Conservation (phyloP, 2,113 vertebrate genomes). For the Nesogale talazaci region DNA sequence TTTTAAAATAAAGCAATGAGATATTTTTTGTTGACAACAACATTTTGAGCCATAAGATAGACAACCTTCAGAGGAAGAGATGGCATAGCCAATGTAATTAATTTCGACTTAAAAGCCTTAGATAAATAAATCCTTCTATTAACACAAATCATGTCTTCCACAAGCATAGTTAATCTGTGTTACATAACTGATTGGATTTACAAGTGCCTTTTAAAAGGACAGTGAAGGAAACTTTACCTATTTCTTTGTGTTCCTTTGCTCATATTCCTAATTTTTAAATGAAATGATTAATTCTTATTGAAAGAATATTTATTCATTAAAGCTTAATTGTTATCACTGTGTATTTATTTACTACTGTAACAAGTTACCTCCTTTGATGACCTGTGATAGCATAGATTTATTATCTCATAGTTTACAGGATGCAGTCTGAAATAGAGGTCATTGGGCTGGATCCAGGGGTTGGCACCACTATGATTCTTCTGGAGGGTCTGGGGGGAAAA, state of each 20-base stretch:
- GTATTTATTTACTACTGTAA: background rate
- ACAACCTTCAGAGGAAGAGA: conserved; percentile 21
- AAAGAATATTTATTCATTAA: background rate
- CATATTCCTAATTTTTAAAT: background rate
- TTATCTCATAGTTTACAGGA: background rate
- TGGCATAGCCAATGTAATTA: conserved; percentile 52
- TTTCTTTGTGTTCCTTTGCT: background rate
- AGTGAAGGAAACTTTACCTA: background rate
- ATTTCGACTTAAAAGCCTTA: conserved; percentile 44
- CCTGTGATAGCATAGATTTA: background rate
- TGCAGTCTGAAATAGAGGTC: background rate
- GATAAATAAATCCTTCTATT: background rate
- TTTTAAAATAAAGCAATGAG: conserved; percentile 62
- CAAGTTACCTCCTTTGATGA: background rate
- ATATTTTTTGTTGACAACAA: conserved; percentile 13
- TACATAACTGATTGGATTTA: background rate
- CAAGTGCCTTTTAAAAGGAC: background rate
- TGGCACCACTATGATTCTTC: rapidly evolving
- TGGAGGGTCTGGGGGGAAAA: background rate
- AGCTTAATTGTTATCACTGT: background rate
- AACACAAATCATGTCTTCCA: background rate
- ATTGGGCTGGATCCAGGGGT: background rate
- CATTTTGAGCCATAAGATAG: conserved; percentile 9
- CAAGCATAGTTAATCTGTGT: background rate
- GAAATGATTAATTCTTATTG: background rate